A percentile compares a stretch with the other conserved stretches of the same genome.
Conservation (phyloP, 2,113 vertebrate species). For the Gobius niger region DNA sequence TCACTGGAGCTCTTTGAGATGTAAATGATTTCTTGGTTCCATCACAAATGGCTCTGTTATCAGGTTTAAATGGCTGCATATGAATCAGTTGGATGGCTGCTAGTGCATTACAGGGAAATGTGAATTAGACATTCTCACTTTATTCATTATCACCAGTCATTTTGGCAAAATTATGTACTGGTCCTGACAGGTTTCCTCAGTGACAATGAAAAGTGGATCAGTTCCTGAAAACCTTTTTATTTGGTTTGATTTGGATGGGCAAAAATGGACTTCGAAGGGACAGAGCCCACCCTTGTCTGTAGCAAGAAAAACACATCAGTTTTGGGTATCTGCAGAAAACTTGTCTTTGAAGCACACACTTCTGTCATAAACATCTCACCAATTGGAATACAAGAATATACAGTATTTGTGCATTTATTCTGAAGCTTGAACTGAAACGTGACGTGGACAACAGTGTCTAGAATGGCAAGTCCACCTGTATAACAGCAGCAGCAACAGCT, state of each 20-base stretch:
- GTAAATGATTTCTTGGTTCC: conserved; percentile 40
- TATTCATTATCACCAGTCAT: no score
- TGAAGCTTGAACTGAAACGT: conserved; percentile 24
- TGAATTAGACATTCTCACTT: not conserved
- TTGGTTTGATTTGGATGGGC: no score
- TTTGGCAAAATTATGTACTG: no score
- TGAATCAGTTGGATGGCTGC: conserved; percentile 15
- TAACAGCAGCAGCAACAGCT: conserved; percentile 24
- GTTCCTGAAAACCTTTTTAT: no score
- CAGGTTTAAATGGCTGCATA: conserved; percentile 1
- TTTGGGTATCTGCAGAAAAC: no score
- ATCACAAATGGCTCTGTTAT: conserved; percentile 30
- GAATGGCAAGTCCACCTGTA: conserved; percentile 35
- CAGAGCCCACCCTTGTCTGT: no score
- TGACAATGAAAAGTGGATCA: no score
- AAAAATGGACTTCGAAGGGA: no score
- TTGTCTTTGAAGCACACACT: not conserved
- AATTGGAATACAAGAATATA: not conserved
- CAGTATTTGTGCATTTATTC: conserved; percentile 8
- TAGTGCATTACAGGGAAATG: conserved; percentile 2
- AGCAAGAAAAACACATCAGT: no score
- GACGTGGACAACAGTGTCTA: conserved; percentile 36
- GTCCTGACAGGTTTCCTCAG: no score
- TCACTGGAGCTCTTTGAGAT: conserved; percentile 38
- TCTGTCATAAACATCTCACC: not conserved